Evolutionary conservation across 2,888 invertebrate species (phyloP), one percentile per base, ranked within the genome.

Genomic region (Anorthoa munda): DNA sequence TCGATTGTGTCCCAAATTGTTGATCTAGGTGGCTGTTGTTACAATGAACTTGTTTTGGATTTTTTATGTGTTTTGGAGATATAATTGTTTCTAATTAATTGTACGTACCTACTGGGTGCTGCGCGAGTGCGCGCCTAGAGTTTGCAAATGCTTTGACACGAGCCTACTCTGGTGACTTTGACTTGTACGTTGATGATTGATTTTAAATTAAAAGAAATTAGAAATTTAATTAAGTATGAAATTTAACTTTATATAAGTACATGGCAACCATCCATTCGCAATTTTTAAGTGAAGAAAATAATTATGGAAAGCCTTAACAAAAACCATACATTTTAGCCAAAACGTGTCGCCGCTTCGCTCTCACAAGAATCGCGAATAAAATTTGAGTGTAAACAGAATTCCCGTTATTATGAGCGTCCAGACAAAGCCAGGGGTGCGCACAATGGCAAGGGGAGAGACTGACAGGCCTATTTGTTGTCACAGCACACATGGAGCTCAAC

Each of bases 1-100:
- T 86, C 90, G 87, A 90, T 86, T 87, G 87, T 87, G 88, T 85
- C 70, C 72, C 64, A 48, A 63, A 74, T 61, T 77, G 76, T 75
- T 77, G 73, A 65, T 72, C 39, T 72, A 79, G 70, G 60, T 75
- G 55, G 65, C 45, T 50, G 59, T 53, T 71, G 69, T 73, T 74
- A 65, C 50, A 65, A 61, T 72, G 5, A 60, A 31, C 31, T 31
- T 12, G 7, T 15, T 13, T 15, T n/a, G 45, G 7, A 63, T 2
- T 18, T 48, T 21, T 64, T 15, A 9, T 59, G 18, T 26, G 21
- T 53, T 65, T 48, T 21, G 21, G 23, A 46, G 5, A 21, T 48
- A 17, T 39, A 26, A 45, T 48, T 77, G 26, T 68, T 15, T 66
- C 9, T 39, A 13, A 17, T 18, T 50, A 45, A 26, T 7, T 50